phyloP scores from a whole-genome alignment of 2,797 vertebrate species.

The Menidia menidia region DNA sequence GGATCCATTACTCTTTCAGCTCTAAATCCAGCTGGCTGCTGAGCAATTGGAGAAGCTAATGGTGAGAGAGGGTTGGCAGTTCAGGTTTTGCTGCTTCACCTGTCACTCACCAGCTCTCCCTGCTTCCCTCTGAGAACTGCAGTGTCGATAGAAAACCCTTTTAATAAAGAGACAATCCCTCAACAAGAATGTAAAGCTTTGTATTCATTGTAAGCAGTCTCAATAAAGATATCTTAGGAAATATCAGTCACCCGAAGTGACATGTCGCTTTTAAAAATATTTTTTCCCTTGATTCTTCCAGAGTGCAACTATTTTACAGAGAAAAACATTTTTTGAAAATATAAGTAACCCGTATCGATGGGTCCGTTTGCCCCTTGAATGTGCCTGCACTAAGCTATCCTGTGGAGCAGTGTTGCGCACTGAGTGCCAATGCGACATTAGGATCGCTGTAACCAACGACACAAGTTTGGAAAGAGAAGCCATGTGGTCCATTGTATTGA shows the following conservation, averaged over 20 bases:
- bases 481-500: too few relatives aligned
- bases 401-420: too few relatives aligned
- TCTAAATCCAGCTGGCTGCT: conserved; percentile 33
- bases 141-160: conserved; percentile 56
- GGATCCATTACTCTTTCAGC: conserved; percentile 17
- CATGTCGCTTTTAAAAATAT: background rate
- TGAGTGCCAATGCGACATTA: too few relatives aligned
- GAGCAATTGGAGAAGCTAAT: conserved; percentile 40
- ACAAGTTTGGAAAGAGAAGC: too few relatives aligned
- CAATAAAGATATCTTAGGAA: background rate
- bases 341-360: background rate
- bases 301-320: background rate
- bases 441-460: too few relatives aligned
- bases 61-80: conserved; percentile 23
- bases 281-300: background rate
- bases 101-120: conserved; percentile 50
- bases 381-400: too few relatives aligned
- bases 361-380: background rate
- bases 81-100: conserved; percentile 36
- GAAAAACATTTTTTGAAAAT: background rate
- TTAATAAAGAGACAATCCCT: conserved; percentile 56
- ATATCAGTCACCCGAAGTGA: conserved; percentile 33
- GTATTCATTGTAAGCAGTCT: conserved; percentile 8
- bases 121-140: conserved; percentile 31
- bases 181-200: conserved; percentile 19